phyloP scores from a whole-genome alignment of 1,140 invertebrate species.

The Calliopsis andreniformis region DNA sequence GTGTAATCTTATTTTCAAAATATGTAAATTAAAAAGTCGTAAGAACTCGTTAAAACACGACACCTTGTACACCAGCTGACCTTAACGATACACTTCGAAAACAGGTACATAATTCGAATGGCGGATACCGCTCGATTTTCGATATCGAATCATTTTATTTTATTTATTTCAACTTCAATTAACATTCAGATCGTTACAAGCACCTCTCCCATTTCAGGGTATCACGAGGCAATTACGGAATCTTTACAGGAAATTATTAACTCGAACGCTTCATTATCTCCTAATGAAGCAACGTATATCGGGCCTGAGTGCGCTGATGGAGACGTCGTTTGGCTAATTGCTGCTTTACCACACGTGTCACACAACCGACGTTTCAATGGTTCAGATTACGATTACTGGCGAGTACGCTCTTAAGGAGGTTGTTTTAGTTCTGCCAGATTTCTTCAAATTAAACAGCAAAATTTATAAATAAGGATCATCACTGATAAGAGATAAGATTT shows the following conservation, averaged over 20 bases:
- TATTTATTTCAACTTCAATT: slow-evolving; percentile 56
- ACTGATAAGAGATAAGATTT: slow-evolving; percentile 17
- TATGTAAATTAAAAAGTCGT: too few relatives aligned
- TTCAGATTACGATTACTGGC: slow-evolving; percentile 46
- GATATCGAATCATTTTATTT: slow-evolving; percentile 20
- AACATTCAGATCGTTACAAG: slow-evolving; percentile 52
- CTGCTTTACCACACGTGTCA: slow-evolving; percentile 52
- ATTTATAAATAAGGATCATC: slow-evolving; percentile 9
- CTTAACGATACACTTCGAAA: too few relatives aligned
- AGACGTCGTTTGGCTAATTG: slow-evolving; percentile 64
- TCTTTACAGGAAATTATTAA: slow-evolving; percentile 68
- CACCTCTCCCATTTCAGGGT: slow-evolving; percentile 11
- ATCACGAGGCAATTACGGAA: slow-evolving; percentile 50
- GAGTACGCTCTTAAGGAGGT: not conserved
- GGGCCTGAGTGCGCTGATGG: slow-evolving; percentile 59
- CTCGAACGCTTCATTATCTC: slow-evolving; percentile 62
- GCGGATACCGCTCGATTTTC: slow-evolving; percentile 11
- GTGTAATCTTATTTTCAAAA: too few relatives aligned
- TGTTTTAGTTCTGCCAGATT: not conserved
- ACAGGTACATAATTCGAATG: not conserved
- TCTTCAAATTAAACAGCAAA: not conserved
- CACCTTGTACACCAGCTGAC: too few relatives aligned
- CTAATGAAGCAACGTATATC: slow-evolving; percentile 65
- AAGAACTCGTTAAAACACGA: too few relatives aligned
- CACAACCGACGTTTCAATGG: slow-evolving; percentile 19